Base-by-base conservation (phyloP, 2,888 invertebrate genomes). In the Petrolisthes manimaculis region DNA sequence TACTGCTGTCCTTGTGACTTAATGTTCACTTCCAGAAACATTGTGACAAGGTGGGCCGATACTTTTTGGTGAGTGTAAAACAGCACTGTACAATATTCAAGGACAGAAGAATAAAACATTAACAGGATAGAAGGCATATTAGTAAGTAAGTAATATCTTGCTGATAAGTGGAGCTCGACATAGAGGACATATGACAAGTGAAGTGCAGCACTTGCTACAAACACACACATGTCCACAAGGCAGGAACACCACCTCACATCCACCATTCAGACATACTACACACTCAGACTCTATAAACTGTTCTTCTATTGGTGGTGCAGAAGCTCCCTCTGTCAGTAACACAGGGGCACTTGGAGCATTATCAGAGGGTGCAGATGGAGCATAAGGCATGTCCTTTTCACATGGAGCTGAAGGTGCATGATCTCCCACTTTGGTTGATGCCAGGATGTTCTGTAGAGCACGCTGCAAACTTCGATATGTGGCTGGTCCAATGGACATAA, bases 191-290 rank as follows among this genome's bases (percentile, higher is more conserved):
- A 78, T 61, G 53, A 61, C 37, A 67, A 90, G 81, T 9, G 89
- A 56, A 9, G 80, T 78, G 71, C 88, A 86, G 81, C 90, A 90
- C 54, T 78, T 77, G 51, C 79, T 56, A 88, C 90, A 90, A 5
- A 87, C 86, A 81, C 90, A 90, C 77, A 90, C 89, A 75, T 90
- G 90, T 21, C 90, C 90, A 81, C 90, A 90, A 12, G 90, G 90
- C 61, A 90, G 77, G 74, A 89, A 86, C 18, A 90, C 56, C 18
- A 90, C 84, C 69, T 85, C 83, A 75, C 89, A 89, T 12, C 78
- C 71, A 6, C 75, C 53, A 80, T 78, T 85, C 53, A 90, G 77
- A 61, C 90, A 90, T 37, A 90, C 88, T 18, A 90, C 90, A 85
- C 90, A 90, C 69, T 90, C 90, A n/a, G 89, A 67, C 74, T 90